phyloP scores from a whole-genome alignment of 2,888 invertebrate genomes.

The Spisula solida region DNA sequence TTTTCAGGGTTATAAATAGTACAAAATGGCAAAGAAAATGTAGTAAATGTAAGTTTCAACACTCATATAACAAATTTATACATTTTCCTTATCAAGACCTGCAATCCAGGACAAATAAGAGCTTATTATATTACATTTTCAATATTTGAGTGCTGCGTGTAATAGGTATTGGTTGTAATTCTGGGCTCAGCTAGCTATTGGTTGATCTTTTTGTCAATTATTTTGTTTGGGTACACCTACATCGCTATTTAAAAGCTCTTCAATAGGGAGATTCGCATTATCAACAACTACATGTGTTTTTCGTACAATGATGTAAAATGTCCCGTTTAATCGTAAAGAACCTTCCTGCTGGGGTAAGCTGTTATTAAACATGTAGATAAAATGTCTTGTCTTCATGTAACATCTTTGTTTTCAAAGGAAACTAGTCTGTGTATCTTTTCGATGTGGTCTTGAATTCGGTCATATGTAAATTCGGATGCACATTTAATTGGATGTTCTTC shows the following conservation, averaged over 20 bases:
- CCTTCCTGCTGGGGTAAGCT: conserved; percentile 94
- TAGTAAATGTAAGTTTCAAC: too few relatives aligned
- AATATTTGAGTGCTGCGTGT: too few relatives aligned
- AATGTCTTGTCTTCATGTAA: background rate
- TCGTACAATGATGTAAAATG: conserved; percentile 88
- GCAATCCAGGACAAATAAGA: too few relatives aligned
- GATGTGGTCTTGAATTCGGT: conserved; percentile 11
- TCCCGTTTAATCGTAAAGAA: conserved; percentile 96
- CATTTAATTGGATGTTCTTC: background rate
- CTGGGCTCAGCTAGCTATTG: too few relatives aligned
- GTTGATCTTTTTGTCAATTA: background rate
- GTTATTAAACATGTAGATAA: background rate
- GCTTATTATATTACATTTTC: too few relatives aligned
- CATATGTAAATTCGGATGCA: background rate
- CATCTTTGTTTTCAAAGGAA: background rate
- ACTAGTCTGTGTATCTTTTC: background rate
- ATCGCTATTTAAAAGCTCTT: background rate
- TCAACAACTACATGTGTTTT: conserved; percentile 4
- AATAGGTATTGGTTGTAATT: too few relatives aligned
- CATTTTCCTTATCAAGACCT: too few relatives aligned
- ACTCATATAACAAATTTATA: too few relatives aligned
- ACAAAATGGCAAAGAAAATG: too few relatives aligned
- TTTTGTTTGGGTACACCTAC: background rate
- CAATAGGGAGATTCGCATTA: background rate
- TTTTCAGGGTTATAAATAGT: too few relatives aligned